Conservation (phyloP, 2,888 invertebrate genomes). For the Disparrhopalites patrizii region DNA sequence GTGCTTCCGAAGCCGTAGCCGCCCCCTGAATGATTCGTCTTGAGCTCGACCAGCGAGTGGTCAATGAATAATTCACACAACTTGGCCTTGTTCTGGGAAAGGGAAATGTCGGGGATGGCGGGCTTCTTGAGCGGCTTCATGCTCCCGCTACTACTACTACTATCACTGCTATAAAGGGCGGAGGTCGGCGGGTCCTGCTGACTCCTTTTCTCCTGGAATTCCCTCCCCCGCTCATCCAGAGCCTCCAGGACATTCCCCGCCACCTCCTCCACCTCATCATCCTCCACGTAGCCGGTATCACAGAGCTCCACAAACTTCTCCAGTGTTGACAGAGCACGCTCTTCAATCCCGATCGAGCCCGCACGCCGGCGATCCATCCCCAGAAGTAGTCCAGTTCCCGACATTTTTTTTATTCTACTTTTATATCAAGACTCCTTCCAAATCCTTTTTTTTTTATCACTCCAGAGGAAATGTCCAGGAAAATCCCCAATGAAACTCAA, state of each 20-base stretch:
- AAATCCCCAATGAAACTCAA: no score
- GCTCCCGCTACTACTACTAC: not conserved
- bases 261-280: slow-evolving; percentile 38
- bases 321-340: slow-evolving; percentile 41
- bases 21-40: no score
- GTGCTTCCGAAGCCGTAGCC: no score
- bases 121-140: slow-evolving; percentile 31
- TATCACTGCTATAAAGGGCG: not conserved
- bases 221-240: slow-evolving; percentile 13
- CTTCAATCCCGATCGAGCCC: slow-evolving; percentile 46
- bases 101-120: slow-evolving; percentile 28
- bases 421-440: no score
- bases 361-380: slow-evolving; percentile 40
- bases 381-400: slow-evolving; percentile 35
- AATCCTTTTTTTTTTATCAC: no score
- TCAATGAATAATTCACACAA: slow-evolving; percentile 45
- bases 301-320: slow-evolving; percentile 47
- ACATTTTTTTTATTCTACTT: slow-evolving; percentile 24
- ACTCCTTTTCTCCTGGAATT: not conserved
- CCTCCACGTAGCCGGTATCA: slow-evolving; percentile 32
- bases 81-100: slow-evolving; percentile 33
- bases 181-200: not conserved
- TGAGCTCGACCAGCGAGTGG: slow-evolving; percentile 34
- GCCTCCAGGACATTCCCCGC: slow-evolving; percentile 23
- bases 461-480: no score